phyloP scores from a whole-genome alignment of 2,113 vertebrate species.

The Tretioscincus oriximinensis region DNA sequence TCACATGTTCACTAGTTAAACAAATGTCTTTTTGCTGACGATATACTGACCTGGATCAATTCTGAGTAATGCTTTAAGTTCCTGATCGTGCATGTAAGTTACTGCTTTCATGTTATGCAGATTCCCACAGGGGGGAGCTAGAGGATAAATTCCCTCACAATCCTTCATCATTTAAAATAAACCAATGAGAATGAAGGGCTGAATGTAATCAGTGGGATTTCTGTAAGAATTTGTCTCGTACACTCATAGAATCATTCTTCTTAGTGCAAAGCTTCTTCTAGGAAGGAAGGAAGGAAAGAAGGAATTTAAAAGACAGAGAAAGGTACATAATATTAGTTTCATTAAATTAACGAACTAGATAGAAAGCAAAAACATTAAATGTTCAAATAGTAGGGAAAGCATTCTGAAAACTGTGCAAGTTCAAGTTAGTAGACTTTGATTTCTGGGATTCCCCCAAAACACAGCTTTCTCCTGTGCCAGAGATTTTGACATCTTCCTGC shows the following conservation, averaged over 20 bases:
- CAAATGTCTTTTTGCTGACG: neutral
- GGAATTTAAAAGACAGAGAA: neutral
- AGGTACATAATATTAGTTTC: neutral
- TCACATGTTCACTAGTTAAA: neutral
- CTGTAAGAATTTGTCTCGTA: neutral
- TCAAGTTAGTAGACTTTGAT: no score
- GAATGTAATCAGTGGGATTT: neutral
- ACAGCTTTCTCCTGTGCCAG: no score
- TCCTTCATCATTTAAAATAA: neutral
- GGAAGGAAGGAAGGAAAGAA: neutral
- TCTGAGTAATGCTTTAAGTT: neutral
- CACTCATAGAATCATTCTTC: neutral
- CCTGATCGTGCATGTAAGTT: neutral
- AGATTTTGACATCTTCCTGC: no score
- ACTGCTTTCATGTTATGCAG: neutral
- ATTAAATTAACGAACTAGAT: neutral
- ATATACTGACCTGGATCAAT: neutral
- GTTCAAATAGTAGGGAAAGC: neutral
- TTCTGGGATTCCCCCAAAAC: no score
- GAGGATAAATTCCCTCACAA: conserved; percentile 6
- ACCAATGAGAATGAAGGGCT: neutral
- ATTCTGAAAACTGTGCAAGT: no score
- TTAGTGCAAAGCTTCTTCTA: neutral
- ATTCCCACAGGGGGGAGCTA: conserved; percentile 18
- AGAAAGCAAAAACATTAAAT: neutral